Evolutionary conservation across 1,140 invertebrate genomes (phyloP), one percentile per base, ranked within the genome.

Genomic region (Drosophila pachea): DNA sequence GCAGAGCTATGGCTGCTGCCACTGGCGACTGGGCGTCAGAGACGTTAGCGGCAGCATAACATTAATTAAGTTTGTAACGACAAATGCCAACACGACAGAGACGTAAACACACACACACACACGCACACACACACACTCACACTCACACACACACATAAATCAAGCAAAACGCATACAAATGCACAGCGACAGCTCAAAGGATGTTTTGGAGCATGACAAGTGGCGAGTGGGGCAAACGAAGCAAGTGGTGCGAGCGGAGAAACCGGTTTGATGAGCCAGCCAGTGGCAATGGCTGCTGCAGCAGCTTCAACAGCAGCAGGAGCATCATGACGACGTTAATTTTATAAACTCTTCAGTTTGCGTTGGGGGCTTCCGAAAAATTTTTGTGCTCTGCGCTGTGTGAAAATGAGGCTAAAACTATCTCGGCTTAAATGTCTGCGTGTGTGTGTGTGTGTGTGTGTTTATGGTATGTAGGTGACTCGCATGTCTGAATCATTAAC

Each of bases 321-420:
- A 73, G 81, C 74, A 74, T 74, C 76, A 81, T 86, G 81, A 84
- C 74, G 82, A 86, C 79, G 81, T 84, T 86, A 86, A 86, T 86
- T 86, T 86, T 81, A 86, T 86, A 86, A 86, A 86, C 81, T 86
- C 82, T 86, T 72, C 71, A 84, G 55, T 66, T 71, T 66, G 68
- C 22, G 22, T 22, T 22, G 22, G 22, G 22, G 45, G 52, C 36
- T 67, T 53, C 40, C 16, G 4, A 29, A 42, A 69, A 55, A 42
- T 22, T 22, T 22, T 14, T 45, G 38, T 54, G 33, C 22, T 4
- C 42, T 2, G 36, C 45, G 49, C 52, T 67, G 47, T 47, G 31
- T 36, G 47, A 5, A 48, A 61, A 56, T 43, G 49, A 48, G 55
- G 35, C 35, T 38, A 52, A 50, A 61, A 67, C 68, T 67, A 78